Evolutionary conservation across 1,140 invertebrate genomes (phyloP).

Genomic region (Melitaea cinxia): DNA sequence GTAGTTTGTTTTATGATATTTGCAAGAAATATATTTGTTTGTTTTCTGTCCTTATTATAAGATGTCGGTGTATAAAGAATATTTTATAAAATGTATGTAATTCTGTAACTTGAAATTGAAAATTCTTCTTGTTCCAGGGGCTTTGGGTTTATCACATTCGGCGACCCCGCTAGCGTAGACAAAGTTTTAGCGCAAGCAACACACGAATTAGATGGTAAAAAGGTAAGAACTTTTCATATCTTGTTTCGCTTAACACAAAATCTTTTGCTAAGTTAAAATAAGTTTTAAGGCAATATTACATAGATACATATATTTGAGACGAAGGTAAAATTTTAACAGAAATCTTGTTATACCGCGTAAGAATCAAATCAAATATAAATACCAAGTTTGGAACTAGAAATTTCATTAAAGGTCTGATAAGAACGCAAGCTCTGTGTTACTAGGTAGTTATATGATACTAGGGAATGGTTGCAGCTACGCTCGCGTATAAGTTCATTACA

Average conservation of each 20-base stretch:
- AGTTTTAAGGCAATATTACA: slow-evolving; percentile 28
- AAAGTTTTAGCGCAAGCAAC: slow-evolving; percentile 96
- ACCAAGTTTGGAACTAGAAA: neutral
- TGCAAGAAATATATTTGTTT: neutral
- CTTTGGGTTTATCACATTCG: slow-evolving; percentile 98
- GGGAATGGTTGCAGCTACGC: no score
- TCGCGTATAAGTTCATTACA: no score
- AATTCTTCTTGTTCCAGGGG: slow-evolving; percentile 90
- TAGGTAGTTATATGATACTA: no score
- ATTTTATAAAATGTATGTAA: slow-evolving; percentile 16
- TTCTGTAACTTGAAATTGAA: slow-evolving; percentile 31
- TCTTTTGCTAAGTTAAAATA: slow-evolving; percentile 35
- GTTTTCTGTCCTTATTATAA: neutral
- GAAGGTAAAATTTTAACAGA: slow-evolving; percentile 3
- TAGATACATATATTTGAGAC: slow-evolving; percentile 17
- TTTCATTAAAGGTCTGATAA: no score
- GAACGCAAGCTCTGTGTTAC: no score
- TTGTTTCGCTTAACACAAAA: slow-evolving; percentile 40
- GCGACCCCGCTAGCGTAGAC: slow-evolving; percentile 95
- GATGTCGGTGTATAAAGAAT: neutral
- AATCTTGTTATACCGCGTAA: neutral
- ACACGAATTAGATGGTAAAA: slow-evolving; percentile 97
- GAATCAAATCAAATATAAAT: neutral
- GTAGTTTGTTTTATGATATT: neutral
- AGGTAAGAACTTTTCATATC: slow-evolving; percentile 84